phyloP scores from a whole-genome alignment of 2,888 invertebrate genomes.

The Tetranychus piercei region DNA sequence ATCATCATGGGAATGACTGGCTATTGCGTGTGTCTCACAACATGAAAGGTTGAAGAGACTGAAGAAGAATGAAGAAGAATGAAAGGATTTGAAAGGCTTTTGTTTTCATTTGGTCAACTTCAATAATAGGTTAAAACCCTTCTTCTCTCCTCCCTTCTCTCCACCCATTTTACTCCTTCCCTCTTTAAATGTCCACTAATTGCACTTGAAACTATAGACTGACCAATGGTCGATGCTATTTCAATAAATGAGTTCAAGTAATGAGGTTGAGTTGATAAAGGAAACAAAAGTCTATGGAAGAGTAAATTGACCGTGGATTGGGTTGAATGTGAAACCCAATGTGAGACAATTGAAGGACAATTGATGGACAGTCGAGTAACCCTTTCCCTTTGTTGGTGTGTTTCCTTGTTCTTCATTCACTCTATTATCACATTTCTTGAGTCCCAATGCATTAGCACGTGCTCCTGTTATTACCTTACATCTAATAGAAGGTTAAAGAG shows the following conservation, averaged over 20 bases:
- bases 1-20: too few relatives aligned
- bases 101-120: not conserved
- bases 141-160: conserved; percentile 2
- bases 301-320: not conserved
- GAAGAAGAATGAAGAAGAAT: too few relatives aligned
- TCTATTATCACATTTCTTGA: not conserved
- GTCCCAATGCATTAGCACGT: too few relatives aligned
- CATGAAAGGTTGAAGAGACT: not conserved
- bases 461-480: too few relatives aligned
- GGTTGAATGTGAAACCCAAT: not conserved
- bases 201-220: not conserved
- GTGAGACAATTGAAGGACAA: not conserved
- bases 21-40: not conserved
- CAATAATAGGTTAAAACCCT: not conserved
- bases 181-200: not conserved
- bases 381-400: not conserved
- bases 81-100: not conserved
- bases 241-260: not conserved
- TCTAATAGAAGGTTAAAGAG: too few relatives aligned
- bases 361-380: not conserved
- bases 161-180: not conserved
- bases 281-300: not conserved
- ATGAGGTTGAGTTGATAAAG: not conserved
- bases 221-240: not conserved
- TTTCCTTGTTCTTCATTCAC: not conserved